Percentiles rank a stretch among this genome's conserved stretches.
Evolutionary conservation across 2,797 vertebrate genomes (phyloP).

Genomic region (Gobio occitaniae): DNA sequence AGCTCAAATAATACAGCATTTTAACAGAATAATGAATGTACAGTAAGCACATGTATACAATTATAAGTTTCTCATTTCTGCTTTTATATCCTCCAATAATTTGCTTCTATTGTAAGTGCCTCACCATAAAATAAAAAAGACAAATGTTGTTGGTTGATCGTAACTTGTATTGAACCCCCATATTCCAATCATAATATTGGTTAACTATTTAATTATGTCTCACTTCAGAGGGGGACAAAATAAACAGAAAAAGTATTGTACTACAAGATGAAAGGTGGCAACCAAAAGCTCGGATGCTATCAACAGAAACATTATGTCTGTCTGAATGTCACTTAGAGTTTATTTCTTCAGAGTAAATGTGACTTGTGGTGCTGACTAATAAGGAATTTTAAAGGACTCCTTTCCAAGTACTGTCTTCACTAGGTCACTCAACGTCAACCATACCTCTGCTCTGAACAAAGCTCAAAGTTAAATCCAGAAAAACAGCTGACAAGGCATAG

Average conservation of each 20-base stretch:
- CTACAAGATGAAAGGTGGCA: slow-evolving; percentile 6
- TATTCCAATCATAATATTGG: not conserved
- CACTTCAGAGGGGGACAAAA: not conserved
- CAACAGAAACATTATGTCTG: slow-evolving; percentile 24
- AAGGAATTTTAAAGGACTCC: slow-evolving; percentile 30
- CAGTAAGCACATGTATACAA: not conserved
- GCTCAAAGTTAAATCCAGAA: slow-evolving; percentile 23
- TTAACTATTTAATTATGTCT: not conserved
- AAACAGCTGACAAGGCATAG: slow-evolving; percentile 49
- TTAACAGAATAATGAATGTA: not conserved
- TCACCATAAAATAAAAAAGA: not conserved
- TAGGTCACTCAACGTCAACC: slow-evolving; percentile 34
- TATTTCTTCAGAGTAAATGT: slow-evolving; percentile 11
- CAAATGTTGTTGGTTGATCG: not conserved
- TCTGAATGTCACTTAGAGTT: slow-evolving; percentile 26
- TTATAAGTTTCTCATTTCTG: not conserved
- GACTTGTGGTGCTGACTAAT: slow-evolving; percentile 28
- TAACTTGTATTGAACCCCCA: not conserved
- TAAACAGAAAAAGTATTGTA: not conserved
- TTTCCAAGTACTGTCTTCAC: slow-evolving; percentile 37
- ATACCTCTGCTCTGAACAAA: slow-evolving; percentile 30
- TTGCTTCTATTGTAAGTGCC: not conserved
- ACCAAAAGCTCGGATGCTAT: slow-evolving; percentile 10
- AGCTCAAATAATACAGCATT: not conserved
- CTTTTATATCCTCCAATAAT: not conserved